A percentile compares a stretch with the other conserved stretches of the same genome.
Evolutionary conservation across 2,888 invertebrate species (phyloP).

Genomic region (Xestia sexstrigata): DNA sequence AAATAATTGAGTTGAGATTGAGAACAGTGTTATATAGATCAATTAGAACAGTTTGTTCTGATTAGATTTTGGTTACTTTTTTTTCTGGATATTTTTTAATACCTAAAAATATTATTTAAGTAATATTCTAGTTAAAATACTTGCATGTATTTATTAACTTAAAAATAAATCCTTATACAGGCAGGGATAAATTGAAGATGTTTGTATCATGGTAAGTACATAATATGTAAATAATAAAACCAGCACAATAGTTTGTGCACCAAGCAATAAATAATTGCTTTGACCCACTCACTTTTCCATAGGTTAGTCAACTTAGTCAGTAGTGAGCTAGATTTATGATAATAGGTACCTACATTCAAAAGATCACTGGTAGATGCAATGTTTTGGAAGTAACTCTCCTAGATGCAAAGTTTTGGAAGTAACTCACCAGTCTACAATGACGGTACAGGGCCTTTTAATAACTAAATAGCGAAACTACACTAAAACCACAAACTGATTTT

Average conservation of each 20-base stretch:
- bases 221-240: not conserved
- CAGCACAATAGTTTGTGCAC: not conserved
- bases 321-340: slow-evolving; percentile 1
- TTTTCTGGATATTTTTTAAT: not conserved
- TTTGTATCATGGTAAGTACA: not conserved
- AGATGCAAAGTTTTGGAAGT: not conserved
- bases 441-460: not conserved
- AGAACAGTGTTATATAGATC: not conserved
- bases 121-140: no score
- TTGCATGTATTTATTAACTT: not conserved
- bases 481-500: not conserved
- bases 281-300: not conserved
- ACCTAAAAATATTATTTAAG: not conserved
- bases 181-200: not conserved
- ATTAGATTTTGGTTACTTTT: not conserved
- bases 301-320: no score
- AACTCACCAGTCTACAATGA: no score
- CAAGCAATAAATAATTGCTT: not conserved
- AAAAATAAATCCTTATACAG: no score
- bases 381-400: not conserved
- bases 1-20: slow-evolving; percentile 6
- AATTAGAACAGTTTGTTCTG: not conserved
- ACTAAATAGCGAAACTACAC: not conserved
- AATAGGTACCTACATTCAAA: not conserved
- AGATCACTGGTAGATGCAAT: not conserved